These are phyloP conservation scores for Agrypnus murinus DNA, from an alignment of 2,888 invertebrate species.

Conservation along the genomic window DNA sequence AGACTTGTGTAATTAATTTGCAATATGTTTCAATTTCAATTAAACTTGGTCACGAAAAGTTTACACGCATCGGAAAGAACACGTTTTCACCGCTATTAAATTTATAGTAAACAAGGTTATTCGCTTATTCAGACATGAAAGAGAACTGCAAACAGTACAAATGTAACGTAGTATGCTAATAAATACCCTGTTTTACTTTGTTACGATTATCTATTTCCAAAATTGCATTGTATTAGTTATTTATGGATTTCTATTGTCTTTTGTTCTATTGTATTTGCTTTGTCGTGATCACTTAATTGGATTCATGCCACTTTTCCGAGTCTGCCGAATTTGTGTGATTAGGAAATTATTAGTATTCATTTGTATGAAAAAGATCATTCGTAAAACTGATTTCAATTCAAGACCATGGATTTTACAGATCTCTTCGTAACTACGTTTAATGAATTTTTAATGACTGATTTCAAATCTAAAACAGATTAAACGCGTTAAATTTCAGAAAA, in stretches of 20 bases:
- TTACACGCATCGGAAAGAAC: conserved; percentile 16
- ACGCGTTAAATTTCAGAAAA: background rate
- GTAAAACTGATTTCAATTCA: conserved; percentile 15
- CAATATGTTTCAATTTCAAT: conserved; percentile 20
- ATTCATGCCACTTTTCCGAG: conserved; percentile 24
- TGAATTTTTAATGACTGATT: conserved; percentile 21
- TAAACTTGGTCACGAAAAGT: conserved; percentile 22
- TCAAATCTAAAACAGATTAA: conserved; percentile 1
- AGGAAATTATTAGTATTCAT: conserved; percentile 18
- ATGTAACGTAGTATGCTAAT: conserved; percentile 10
- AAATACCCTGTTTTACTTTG: conserved; percentile 17
- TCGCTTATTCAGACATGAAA: conserved; percentile 1
- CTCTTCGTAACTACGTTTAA: conserved; percentile 14
- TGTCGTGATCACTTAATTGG: conserved; percentile 27
- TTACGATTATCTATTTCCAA: conserved; percentile 20
- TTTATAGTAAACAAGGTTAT: conserved; percentile 23
- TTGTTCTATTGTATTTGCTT: conserved; percentile 26
- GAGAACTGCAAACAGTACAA: conserved; percentile 19
- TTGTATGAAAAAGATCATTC: conserved; percentile 14
- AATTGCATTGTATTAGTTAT: conserved; percentile 24
- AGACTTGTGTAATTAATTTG: conserved; percentile 9
- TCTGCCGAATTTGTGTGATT: conserved; percentile 1
- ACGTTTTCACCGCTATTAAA: conserved; percentile 25
- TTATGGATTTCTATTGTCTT: conserved; percentile 26
- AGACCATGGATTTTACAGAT: conserved; percentile 5